Conservation (phyloP, 2,113 vertebrate species). For the Microcebus tavaratra region DNA sequence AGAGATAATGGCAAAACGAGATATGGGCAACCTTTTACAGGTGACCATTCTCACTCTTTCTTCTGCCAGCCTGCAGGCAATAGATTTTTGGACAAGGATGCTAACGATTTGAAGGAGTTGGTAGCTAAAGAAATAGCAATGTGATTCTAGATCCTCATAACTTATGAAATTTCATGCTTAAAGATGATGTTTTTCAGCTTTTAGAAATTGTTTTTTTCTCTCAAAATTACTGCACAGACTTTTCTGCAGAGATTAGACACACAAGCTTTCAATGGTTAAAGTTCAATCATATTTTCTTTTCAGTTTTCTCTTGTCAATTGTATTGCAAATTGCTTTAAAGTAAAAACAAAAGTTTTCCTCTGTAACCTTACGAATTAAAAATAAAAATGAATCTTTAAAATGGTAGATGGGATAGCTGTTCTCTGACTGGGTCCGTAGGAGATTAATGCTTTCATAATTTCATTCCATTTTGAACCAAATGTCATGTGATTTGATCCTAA, state of each 20-base stretch:
- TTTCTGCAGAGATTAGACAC: conserved; percentile 25
- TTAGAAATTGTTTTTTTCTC: neutral
- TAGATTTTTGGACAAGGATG: neutral
- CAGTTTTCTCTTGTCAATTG: conserved; percentile 40
- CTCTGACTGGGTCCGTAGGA: conserved; percentile 2
- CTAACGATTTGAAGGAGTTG: neutral
- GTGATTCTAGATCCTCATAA: neutral
- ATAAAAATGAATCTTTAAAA: conserved; percentile 43
- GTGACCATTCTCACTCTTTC: fast-evolving
- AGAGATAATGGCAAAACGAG: neutral
- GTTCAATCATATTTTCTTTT: conserved; percentile 18
- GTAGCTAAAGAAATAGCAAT: neutral
- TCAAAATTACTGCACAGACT: conserved; percentile 41
- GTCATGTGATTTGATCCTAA: neutral
- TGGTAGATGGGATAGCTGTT: neutral
- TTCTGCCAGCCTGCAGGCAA: neutral
- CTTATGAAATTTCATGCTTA: conserved; percentile 24
- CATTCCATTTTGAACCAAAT: conserved; percentile 6
- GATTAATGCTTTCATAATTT: conserved; percentile 14
- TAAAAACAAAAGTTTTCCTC: conserved; percentile 53
- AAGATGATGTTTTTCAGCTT: conserved; percentile 26
- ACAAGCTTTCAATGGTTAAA: conserved; percentile 33
- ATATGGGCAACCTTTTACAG: neutral
- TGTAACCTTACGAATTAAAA: conserved; percentile 32
- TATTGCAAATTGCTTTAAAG: conserved; percentile 30